Evolutionary conservation across 2,113 vertebrate species (phyloP).

Genomic region (Hydrochoerus hydrochaeris): DNA sequence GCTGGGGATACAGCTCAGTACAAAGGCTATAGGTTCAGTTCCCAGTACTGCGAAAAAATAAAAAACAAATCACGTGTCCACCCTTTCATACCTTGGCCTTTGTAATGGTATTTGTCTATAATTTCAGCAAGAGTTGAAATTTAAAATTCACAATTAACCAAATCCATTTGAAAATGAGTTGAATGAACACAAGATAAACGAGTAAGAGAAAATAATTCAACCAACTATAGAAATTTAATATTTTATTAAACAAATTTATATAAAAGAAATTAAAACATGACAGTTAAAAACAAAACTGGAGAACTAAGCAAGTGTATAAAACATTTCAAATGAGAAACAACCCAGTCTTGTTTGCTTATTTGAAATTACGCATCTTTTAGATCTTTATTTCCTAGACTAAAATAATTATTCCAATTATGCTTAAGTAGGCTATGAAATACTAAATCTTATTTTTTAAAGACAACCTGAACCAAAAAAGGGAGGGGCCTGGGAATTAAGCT

Average conservation of each 20-base stretch:
- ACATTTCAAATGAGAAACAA: conserved; percentile 41
- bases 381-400: neutral
- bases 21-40: neutral
- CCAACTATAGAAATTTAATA: conserved; percentile 38
- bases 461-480: no score
- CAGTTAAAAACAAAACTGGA: conserved; percentile 45
- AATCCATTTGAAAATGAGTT: neutral
- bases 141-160: neutral
- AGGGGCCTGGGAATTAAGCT: no score
- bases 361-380: neutral
- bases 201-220: conserved; percentile 18
- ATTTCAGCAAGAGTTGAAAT: conserved; percentile 33
- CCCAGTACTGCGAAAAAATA: neutral
- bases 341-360: neutral
- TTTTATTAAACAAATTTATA: conserved; percentile 62
- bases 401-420: neutral
- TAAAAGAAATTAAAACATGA: conserved; percentile 37
- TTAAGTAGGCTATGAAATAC: neutral
- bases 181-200: neutral
- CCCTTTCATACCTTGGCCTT: neutral
- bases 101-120: neutral
- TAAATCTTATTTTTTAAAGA: neutral
- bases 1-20: neutral
- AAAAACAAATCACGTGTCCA: neutral
- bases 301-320: conserved; percentile 6